Evolutionary conservation across 2,797 vertebrate species (phyloP), one percentile per base, ranked within the genome.

Genomic region (Macropodus opercularis): DNA sequence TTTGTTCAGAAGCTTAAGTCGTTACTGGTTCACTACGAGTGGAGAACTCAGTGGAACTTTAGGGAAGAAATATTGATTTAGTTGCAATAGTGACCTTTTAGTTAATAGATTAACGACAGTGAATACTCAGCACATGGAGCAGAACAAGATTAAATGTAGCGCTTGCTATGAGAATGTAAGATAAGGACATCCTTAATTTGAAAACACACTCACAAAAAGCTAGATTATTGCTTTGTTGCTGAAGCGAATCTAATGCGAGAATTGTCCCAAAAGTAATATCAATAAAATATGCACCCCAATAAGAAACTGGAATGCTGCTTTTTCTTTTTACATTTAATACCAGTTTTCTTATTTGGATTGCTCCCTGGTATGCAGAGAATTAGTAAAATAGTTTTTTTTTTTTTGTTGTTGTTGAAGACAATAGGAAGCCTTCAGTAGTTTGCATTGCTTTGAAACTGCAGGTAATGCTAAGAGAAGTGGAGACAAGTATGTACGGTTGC

Each of bases 391-490:
- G n/a, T n/a, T n/a, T n/a, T n/a, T n/a, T n/a, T n/a, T n/a, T n/a
- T n/a, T n/a, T n/a, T n/a, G n/a, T n/a, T n/a, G n/a, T n/a, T 39
- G 29, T 49, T 40, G 21, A 1, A 5, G 42, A 6, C 32, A 1
- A 0, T 1, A 18, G 23, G 53, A 21, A 21, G 32, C 21, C 17
- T 63, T 39, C 53, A 53, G 13, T 61, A 36, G 40, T 41, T n/a
- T 42, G 67, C 39, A 56, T 65, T 56, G 27, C 50, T 32, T 34
- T 19, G 19, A 24, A 59, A 43, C n/a, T 35, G 34, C 26, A 32
- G 57, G 22, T n/a, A n/a, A n/a, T n/a, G 46, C 60, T 52, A 51
- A 13, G 21, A 67, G 21, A 10, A 29, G 40, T 55, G 56, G 38
- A 60, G 22, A 42, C n/a, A 13, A 24, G 17, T 40, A 21, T 39